These are phyloP conservation scores for Bufo bufo DNA, from an alignment of 2,113 vertebrate species.

Conservation along the genomic window DNA sequence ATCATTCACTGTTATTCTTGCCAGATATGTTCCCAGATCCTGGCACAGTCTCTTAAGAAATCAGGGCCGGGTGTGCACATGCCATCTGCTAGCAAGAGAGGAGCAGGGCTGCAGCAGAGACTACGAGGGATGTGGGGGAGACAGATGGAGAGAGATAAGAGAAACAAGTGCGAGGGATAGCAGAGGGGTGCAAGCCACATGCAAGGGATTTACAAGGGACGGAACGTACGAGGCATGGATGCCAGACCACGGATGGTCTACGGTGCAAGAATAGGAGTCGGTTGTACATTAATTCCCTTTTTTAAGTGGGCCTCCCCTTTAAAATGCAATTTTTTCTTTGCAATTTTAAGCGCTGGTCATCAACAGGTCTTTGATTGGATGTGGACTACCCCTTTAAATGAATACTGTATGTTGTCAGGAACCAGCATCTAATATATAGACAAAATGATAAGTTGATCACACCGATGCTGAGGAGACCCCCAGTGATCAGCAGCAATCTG, in stretches of 20 bases:
- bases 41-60: constrained; percentile 29
- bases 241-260: too few relatives aligned
- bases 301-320: too few relatives aligned
- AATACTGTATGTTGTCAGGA: too few relatives aligned
- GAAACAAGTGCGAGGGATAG: constrained; percentile 13
- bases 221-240: neutral
- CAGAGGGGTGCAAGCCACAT: neutral
- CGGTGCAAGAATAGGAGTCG: too few relatives aligned
- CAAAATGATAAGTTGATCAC: too few relatives aligned
- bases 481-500: neutral
- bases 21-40: constrained; percentile 41
- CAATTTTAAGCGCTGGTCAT: too few relatives aligned
- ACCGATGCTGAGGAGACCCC: too few relatives aligned
- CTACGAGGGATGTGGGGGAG: constrained; percentile 3
- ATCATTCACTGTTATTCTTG: neutral
- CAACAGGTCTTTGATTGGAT: too few relatives aligned
- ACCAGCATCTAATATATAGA: too few relatives aligned
- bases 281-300: too few relatives aligned
- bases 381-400: too few relatives aligned
- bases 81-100: constrained; percentile 40
- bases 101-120: constrained; percentile 4
- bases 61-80: constrained; percentile 12
- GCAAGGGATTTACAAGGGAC: neutral
- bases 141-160: constrained; percentile 19
- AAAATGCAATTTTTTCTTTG: too few relatives aligned